phyloP scores from a whole-genome alignment of 23 tunicate genomes.

The Botrylloides violaceus region DNA sequence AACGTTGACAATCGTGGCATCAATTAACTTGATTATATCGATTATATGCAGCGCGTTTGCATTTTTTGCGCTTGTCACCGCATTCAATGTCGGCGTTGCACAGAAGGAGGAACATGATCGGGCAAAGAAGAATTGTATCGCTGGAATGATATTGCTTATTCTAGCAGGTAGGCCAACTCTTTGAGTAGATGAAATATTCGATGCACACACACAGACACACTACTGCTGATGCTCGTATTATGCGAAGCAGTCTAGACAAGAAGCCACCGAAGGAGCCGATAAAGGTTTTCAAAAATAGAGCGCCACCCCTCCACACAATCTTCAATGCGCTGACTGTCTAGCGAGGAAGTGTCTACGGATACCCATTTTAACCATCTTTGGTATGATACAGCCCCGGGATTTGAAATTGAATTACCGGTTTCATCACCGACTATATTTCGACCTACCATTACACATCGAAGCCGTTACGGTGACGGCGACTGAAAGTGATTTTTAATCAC shows the following conservation, averaged over 20 bases:
- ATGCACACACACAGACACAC: no score
- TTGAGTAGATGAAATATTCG: no score
- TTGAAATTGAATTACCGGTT: no score
- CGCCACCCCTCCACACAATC: not conserved
- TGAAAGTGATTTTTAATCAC: no score
- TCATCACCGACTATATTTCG: not conserved
- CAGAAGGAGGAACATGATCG: not conserved
- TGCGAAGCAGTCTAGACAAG: no score
- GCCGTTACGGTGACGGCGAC: not conserved
- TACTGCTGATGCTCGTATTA: no score
- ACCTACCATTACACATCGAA: not conserved
- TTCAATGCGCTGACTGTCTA: not conserved
- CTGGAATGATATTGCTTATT: not conserved
- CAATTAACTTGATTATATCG: not conserved
- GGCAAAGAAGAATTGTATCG: not conserved
- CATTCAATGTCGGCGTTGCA: not conserved
- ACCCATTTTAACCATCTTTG: no score
- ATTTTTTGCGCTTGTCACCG: not conserved
- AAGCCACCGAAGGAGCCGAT: no score
- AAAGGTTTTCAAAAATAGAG: no score
- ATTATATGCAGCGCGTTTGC: not conserved
- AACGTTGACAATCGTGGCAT: not conserved
- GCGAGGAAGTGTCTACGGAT: no score
- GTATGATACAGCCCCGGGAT: no score
- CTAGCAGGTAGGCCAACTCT: not conserved